Evolutionary conservation across 2,113 vertebrate genomes (phyloP).

Genomic region (Chaenocephalus aceratus): DNA sequence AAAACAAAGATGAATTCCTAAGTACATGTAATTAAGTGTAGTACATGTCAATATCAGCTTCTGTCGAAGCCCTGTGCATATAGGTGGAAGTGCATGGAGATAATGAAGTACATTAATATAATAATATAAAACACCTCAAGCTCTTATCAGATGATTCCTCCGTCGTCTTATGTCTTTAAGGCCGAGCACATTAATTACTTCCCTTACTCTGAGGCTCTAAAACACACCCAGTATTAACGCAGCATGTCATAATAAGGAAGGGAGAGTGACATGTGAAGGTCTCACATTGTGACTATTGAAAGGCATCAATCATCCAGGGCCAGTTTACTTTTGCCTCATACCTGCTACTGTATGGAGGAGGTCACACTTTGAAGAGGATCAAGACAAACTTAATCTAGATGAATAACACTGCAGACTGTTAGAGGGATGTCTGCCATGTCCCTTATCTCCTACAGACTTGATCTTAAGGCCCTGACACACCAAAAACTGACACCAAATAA

Average conservation of each 20-base stretch:
- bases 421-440: constrained; percentile 1
- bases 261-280: constrained; percentile 65
- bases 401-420: constrained; percentile 37
- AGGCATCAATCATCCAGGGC: constrained; percentile 84
- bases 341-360: constrained; percentile 84
- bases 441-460: neutral
- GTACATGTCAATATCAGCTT: neutral
- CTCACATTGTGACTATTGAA: constrained; percentile 76
- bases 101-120: constrained; percentile 4
- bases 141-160: constrained; percentile 22
- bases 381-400: constrained; percentile 58
- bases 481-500: too few species aligned
- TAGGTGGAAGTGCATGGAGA: neutral
- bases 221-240: constrained; percentile 51
- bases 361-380: constrained; percentile 58
- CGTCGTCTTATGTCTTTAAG: constrained; percentile 28
- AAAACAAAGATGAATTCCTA: constrained; percentile 2
- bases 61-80: neutral
- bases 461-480: neutral
- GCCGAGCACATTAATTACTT: constrained; percentile 48
- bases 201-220: constrained; percentile 26
- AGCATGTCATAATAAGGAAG: constrained; percentile 60
- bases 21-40: constrained; percentile 3
- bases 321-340: constrained; percentile 80
- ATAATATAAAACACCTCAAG: constrained; percentile 29